Percentiles rank a stretch among this genome's conserved stretches.
phyloP scores from a whole-genome alignment of 2,113 vertebrate genomes.

The Raphicerus campestris region DNA sequence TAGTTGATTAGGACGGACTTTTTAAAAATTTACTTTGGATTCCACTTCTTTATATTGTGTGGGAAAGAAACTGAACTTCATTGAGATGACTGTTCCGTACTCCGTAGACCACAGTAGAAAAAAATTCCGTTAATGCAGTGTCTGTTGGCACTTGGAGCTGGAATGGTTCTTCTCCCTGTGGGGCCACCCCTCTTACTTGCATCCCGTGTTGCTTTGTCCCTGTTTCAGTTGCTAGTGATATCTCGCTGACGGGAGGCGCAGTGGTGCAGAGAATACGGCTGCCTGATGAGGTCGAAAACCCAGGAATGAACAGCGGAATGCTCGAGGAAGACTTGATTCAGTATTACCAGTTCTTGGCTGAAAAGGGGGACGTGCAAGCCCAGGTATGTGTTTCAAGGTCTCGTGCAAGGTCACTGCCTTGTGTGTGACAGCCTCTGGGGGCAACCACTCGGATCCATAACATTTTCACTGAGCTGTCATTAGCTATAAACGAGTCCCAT shows the following conservation, averaged over 20 bases:
- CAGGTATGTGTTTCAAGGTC: constrained; percentile 83
- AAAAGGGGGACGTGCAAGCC: constrained; percentile 99
- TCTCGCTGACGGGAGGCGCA: constrained; percentile 94
- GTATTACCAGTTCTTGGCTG: constrained; percentile 98
- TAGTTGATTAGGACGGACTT: not conserved
- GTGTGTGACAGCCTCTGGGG: not conserved
- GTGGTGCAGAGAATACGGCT: constrained; percentile 96
- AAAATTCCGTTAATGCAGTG: not conserved
- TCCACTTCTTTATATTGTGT: not conserved
- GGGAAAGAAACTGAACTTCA: not conserved
- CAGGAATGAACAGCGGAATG: constrained; percentile 96
- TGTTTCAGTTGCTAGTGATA: constrained; percentile 92
- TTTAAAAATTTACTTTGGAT: not conserved
- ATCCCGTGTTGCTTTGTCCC: not conserved
- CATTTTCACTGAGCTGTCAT: not conserved
- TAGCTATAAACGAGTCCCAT: not conserved
- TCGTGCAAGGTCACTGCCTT: not conserved
- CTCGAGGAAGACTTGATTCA: constrained; percentile 98
- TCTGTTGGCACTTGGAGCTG: not conserved
- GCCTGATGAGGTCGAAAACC: constrained; percentile 95
- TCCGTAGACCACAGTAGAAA: not conserved
- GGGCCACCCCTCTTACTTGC: not conserved
- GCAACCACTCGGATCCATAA: not conserved
- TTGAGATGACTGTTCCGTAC: not conserved
- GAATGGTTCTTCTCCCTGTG: not conserved